A percentile compares a stretch with the other conserved stretches of the same genome.
Conservation (phyloP, 1,140 invertebrate species). For the Scaptomyza hsui region DNA sequence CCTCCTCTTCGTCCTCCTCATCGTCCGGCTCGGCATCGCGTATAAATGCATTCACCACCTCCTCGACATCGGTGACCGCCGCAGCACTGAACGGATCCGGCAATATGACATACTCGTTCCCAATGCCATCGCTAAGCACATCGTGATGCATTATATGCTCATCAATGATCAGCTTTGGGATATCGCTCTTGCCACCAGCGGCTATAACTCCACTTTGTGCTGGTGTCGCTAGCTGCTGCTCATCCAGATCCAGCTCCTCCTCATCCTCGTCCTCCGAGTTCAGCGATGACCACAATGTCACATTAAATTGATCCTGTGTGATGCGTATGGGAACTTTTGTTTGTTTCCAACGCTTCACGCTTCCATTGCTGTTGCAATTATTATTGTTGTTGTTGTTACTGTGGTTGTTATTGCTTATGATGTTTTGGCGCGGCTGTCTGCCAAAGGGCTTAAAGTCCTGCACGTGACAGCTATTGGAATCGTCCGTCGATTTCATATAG, state of each 20-base stretch:
- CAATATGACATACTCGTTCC: conserved; percentile 75
- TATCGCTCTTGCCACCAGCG: conserved; percentile 4
- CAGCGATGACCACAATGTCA: conserved; percentile 68
- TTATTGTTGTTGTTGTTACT: neutral
- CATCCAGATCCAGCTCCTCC: conserved; percentile 56
- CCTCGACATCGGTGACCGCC: conserved; percentile 70
- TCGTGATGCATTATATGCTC: conserved; percentile 69
- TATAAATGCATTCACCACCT: conserved; percentile 75
- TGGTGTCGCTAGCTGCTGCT: conserved; percentile 16
- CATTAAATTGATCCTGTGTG: conserved; percentile 74
- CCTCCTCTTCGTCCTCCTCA: conserved; percentile 33
- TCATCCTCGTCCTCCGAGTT: conserved; percentile 74
- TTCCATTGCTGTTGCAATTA: conserved; percentile 1
- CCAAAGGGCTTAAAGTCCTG: conserved; percentile 74
- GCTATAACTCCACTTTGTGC: neutral
- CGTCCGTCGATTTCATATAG: conserved; percentile 68
- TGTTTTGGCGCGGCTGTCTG: conserved; percentile 26
- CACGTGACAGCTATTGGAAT: conserved; percentile 65
- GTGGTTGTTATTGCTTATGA: conserved; percentile 6
- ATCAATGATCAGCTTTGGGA: conserved; percentile 68
- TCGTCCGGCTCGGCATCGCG: conserved; percentile 32
- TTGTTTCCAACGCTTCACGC: conserved; percentile 70
- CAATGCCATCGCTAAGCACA: conserved; percentile 68
- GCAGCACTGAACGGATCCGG: conserved; percentile 72
- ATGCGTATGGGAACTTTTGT: conserved; percentile 76